A percentile compares a stretch with the other conserved stretches of the same genome.
Evolutionary conservation across 2,113 vertebrate species (phyloP).

Genomic region (Leucosticte australis): DNA sequence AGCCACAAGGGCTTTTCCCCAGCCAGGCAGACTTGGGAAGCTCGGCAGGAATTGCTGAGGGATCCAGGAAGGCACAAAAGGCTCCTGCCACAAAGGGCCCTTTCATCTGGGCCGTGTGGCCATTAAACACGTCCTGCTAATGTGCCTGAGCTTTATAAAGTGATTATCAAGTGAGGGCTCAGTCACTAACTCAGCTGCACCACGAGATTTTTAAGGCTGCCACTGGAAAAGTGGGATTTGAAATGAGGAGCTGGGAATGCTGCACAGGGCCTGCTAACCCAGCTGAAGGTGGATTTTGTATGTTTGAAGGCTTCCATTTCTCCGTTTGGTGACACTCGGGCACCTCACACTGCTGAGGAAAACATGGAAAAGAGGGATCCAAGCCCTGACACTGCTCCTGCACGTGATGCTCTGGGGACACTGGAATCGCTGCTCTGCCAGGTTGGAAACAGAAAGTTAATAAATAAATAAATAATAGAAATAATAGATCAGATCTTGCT

Average conservation of each 20-base stretch:
- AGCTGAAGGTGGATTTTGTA: background rate
- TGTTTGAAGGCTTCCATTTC: background rate
- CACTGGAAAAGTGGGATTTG: background rate
- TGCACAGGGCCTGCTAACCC: background rate
- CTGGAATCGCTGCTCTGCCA: rapidly evolving
- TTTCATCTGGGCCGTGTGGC: slow-evolving; percentile 73
- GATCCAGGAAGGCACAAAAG: slow-evolving; percentile 76
- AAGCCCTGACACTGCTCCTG: background rate
- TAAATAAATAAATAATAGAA: background rate
- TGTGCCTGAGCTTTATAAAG: slow-evolving; percentile 72
- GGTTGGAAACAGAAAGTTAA: background rate
- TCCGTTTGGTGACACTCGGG: background rate
- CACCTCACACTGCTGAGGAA: background rate
- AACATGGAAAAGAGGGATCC: background rate
- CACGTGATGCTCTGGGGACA: background rate
- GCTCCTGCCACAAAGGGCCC: slow-evolving; percentile 77
- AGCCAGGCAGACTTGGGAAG: slow-evolving; percentile 71
- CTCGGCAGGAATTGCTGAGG: slow-evolving; percentile 71
- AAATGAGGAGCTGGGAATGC: slow-evolving; percentile 15
- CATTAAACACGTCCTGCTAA: slow-evolving; percentile 78
- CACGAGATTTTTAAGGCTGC: slow-evolving; percentile 26
- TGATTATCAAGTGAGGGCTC: slow-evolving; percentile 66
- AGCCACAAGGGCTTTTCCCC: slow-evolving; percentile 74
- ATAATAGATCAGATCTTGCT: background rate
- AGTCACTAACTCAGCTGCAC: slow-evolving; percentile 16